A percentile compares a stretch with the other conserved stretches of the same genome.
phyloP scores from a whole-genome alignment of 1,140 invertebrate genomes.

The Trypoxylus dichotomus region DNA sequence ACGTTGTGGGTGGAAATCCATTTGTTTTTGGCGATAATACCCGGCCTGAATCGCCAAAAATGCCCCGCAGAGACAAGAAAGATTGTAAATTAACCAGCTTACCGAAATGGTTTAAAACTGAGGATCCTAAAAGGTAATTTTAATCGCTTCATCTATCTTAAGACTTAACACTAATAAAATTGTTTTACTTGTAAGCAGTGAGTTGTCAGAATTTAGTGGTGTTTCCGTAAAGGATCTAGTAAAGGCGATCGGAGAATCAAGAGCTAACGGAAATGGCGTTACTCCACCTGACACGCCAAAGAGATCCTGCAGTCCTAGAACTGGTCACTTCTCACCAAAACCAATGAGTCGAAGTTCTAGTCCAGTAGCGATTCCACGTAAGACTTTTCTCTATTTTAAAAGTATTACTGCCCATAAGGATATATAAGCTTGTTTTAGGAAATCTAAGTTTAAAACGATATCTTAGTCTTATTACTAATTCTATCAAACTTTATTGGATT shows the following conservation, averaged over 20 bases:
- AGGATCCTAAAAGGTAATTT: constrained; percentile 57
- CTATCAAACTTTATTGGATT: background rate
- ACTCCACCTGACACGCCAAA: constrained; percentile 74
- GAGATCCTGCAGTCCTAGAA: constrained; percentile 59
- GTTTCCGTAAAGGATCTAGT: constrained; percentile 81
- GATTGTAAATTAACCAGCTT: constrained; percentile 66
- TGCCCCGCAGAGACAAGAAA: constrained; percentile 54
- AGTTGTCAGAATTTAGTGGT: constrained; percentile 66
- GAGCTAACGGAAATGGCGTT: constrained; percentile 76
- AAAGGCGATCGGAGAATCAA: constrained; percentile 71
- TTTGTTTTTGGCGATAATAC: constrained; percentile 59
- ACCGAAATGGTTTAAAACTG: constrained; percentile 73
- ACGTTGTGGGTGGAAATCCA: constrained; percentile 57
- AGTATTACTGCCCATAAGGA: too few relatives aligned
- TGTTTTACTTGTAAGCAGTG: background rate
- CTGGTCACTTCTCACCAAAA: constrained; percentile 54
- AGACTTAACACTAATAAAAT: constrained; percentile 14
- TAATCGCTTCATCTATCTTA: background rate
- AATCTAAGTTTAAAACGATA: too few relatives aligned
- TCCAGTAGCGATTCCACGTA: constrained; percentile 60
- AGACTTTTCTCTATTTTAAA: constrained; percentile 16
- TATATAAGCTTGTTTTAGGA: too few relatives aligned
- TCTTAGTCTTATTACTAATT: too few relatives aligned
- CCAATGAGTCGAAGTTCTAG: constrained; percentile 62
- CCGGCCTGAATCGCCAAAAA: constrained; percentile 46